Conservation (phyloP, 1,140 invertebrate genomes). For the Latrodectus geometricus region DNA sequence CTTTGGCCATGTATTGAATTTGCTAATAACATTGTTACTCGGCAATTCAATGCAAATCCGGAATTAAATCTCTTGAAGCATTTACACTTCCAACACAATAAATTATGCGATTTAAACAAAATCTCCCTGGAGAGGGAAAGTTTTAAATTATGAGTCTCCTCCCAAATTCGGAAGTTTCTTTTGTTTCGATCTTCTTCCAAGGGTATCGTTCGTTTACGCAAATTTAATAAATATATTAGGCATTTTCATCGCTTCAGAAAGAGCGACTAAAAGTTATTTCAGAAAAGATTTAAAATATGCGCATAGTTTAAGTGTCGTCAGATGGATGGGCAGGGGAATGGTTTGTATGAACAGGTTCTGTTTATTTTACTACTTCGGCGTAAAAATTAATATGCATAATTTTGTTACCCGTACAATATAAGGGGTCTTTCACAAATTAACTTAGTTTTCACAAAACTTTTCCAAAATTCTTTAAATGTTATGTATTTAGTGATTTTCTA, state of each 20-base stretch:
- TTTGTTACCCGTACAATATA: background rate
- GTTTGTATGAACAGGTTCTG: constrained; percentile 32
- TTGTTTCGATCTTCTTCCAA: background rate
- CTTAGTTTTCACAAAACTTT: no score
- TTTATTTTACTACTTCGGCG: constrained; percentile 31
- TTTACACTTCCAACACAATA: no score
- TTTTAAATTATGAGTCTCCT: no score
- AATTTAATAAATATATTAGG: constrained; percentile 40
- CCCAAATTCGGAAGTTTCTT: no score
- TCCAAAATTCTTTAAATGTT: no score
- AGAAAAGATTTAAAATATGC: constrained; percentile 48
- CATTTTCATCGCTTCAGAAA: constrained; percentile 27
- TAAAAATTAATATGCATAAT: constrained; percentile 45
- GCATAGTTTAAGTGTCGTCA: constrained; percentile 25
- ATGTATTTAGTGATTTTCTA: no score
- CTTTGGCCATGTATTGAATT: no score
- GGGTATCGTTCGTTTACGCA: background rate
- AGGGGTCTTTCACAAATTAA: constrained; percentile 4
- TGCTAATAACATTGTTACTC: no score
- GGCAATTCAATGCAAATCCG: no score
- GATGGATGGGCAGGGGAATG: background rate
- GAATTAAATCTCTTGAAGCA: no score
- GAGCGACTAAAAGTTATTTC: constrained; percentile 9
- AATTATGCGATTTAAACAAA: no score
- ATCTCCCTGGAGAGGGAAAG: no score